Evolutionary conservation across 1,140 invertebrate genomes (phyloP).

Genomic region (Aphidius ervi): DNA sequence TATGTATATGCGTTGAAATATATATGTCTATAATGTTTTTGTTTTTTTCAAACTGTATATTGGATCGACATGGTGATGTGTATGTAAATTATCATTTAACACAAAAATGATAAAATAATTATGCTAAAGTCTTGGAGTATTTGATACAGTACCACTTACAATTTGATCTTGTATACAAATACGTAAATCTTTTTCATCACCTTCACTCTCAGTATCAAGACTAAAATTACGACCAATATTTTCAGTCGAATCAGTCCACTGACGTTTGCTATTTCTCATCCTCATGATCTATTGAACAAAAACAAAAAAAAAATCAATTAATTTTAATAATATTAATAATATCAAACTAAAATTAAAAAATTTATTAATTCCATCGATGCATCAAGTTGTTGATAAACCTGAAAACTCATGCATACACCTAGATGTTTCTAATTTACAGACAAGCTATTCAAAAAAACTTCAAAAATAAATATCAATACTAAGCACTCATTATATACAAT

Average conservation of each 20-base stretch:
- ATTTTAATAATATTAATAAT: background rate
- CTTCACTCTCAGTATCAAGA: slow-evolving; percentile 54
- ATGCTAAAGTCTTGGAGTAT: slow-evolving; percentile 16
- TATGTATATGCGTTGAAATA: slow-evolving; percentile 4
- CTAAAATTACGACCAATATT: slow-evolving; percentile 44
- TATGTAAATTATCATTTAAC: too few relatives aligned
- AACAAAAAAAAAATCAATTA: background rate
- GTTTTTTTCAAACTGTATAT: background rate
- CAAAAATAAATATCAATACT: too few relatives aligned
- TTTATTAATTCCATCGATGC: background rate
- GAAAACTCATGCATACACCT: too few relatives aligned
- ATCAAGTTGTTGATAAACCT: background rate
- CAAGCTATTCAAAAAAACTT: too few relatives aligned
- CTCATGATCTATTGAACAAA: slow-evolving; percentile 57
- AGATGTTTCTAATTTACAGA: too few relatives aligned
- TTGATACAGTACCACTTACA: slow-evolving; percentile 17
- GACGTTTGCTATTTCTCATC: slow-evolving; percentile 59
- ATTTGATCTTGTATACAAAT: slow-evolving; percentile 47
- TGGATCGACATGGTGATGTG: background rate
- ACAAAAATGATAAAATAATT: background rate
- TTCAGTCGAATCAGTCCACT: slow-evolving; percentile 42
- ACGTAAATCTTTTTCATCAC: slow-evolving; percentile 51
- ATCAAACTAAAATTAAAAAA: background rate
- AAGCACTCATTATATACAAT: too few relatives aligned
- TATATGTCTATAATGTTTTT: slow-evolving; percentile 2